These are phyloP conservation scores for Coelopa frigida DNA, from an alignment of 1,140 invertebrate genomes.

Conservation along the genomic window DNA sequence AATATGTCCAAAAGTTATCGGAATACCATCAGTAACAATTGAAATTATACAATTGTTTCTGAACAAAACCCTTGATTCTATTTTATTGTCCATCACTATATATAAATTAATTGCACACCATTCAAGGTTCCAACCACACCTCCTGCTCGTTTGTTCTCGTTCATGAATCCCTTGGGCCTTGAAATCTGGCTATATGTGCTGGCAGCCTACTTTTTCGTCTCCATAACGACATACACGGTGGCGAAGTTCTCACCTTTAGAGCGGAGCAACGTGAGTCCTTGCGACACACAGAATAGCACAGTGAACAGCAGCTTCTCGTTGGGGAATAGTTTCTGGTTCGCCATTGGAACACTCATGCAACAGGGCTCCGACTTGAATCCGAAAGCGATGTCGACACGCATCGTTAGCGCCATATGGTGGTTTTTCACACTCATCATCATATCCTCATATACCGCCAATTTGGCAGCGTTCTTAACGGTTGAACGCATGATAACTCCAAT, in stretches of 20 bases:
- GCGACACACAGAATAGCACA: conserved; percentile 68
- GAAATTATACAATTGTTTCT: too few relatives aligned
- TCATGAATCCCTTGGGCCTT: conserved; percentile 87
- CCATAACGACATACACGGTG: conserved; percentile 88
- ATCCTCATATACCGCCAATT: conserved; percentile 89
- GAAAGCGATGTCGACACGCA: conserved; percentile 83
- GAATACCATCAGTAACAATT: too few relatives aligned
- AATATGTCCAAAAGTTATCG: too few relatives aligned
- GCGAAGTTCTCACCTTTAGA: conserved; percentile 92
- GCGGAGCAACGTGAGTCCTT: conserved; percentile 79
- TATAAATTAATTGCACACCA: too few relatives aligned
- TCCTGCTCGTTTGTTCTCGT: conserved; percentile 86
- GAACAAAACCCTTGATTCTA: too few relatives aligned
- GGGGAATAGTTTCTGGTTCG: conserved; percentile 68
- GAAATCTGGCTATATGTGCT: conserved; percentile 94
- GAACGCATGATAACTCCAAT: conserved; percentile 82
- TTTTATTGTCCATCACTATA: too few relatives aligned
- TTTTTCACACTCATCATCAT: conserved; percentile 92
- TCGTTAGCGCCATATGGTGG: conserved; percentile 94
- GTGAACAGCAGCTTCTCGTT: conserved; percentile 91
- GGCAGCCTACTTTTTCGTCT: conserved; percentile 80
- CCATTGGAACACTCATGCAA: conserved; percentile 82
- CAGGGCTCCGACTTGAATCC: conserved; percentile 85
- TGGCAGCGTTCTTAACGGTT: conserved; percentile 88
- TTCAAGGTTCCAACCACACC: conserved; percentile 82